Conservation (phyloP, 2,113 vertebrate genomes). For the Cricetomys ansorgei region DNA sequence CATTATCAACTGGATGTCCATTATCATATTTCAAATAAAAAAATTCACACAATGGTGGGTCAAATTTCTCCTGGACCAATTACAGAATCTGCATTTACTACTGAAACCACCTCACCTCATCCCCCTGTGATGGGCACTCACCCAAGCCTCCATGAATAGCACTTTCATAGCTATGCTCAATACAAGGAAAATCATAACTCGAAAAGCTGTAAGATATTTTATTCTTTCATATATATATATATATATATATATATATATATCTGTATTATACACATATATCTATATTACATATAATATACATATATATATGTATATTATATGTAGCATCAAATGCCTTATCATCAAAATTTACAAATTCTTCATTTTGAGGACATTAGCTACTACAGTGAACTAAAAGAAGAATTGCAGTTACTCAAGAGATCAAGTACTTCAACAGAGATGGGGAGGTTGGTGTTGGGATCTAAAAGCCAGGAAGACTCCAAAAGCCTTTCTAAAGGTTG, state of each 20-base stretch:
- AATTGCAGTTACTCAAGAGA: not conserved
- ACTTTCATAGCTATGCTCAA: slow-evolving; percentile 17
- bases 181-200: not conserved
- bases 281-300: no score
- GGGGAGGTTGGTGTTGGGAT: not conserved
- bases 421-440: not conserved
- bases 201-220: slow-evolving; percentile 92
- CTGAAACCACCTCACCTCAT: slow-evolving; percentile 86
- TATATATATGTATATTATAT: slow-evolving; percentile 89
- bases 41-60: slow-evolving; percentile 89
- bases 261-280: no score
- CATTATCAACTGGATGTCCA: no score
- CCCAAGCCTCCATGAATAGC: slow-evolving; percentile 89
- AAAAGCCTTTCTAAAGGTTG: not conserved
- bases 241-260: no score
- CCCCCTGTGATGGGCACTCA: slow-evolving; percentile 87
- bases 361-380: slow-evolving; percentile 89
- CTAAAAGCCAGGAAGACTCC: not conserved
- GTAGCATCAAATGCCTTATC: slow-evolving; percentile 55
- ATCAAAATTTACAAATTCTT: not conserved
- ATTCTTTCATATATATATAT: slow-evolving; percentile 88
- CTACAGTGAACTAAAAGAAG: not conserved
- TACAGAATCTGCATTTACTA: slow-evolving; percentile 89
- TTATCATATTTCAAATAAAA: slow-evolving; percentile 95
- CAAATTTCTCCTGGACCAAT: slow-evolving; percentile 91